These are phyloP conservation scores for Leptodactylus fuscus DNA, from an alignment of 2,113 vertebrate species.

Conservation along the genomic window DNA sequence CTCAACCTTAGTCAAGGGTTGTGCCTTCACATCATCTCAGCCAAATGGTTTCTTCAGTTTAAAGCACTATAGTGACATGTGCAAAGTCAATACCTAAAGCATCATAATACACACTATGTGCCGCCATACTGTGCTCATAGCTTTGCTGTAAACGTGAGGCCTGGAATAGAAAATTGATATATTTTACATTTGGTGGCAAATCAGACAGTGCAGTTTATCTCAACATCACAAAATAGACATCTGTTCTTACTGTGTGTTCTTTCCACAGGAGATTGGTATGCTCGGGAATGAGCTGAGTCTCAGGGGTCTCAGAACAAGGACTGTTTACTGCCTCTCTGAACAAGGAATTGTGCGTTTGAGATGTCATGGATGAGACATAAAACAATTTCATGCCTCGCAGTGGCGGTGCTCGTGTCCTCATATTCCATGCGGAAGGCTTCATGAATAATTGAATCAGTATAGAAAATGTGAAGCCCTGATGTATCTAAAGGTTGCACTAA, in stretches of 20 bases:
- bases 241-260: neutral
- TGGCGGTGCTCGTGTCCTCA: neutral
- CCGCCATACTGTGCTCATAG: too few species aligned
- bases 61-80: too few species aligned
- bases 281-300: neutral
- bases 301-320: neutral
- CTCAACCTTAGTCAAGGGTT: too few species aligned
- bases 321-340: neutral
- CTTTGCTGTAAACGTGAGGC: too few species aligned
- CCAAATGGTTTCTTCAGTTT: too few species aligned
- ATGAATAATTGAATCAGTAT: conserved; percentile 33
- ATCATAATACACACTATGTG: too few species aligned
- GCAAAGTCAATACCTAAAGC: too few species aligned
- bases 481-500: neutral
- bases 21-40: too few species aligned
- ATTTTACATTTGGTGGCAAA: neutral
- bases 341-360: neutral
- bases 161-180: neutral
- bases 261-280: conserved; percentile 24
- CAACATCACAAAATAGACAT: neutral
- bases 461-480: neutral
- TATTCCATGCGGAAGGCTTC: neutral
- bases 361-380: conserved; percentile 1
- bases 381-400: neutral
- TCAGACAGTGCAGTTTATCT: neutral